phyloP scores from a whole-genome alignment of 2,113 vertebrate genomes.

The Pelecanoides urinatrix region DNA sequence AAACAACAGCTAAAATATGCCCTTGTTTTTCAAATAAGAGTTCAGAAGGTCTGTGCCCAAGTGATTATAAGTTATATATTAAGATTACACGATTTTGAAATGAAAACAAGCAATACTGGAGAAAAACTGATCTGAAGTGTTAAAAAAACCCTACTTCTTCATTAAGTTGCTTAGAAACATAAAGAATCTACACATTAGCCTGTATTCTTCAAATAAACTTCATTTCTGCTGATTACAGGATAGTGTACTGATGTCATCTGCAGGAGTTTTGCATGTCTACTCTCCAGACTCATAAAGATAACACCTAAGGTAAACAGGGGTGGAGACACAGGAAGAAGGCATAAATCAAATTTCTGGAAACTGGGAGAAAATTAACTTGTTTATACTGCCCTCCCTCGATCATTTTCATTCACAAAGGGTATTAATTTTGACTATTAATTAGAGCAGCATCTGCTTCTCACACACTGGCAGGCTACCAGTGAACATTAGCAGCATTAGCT shows the following conservation, averaged over 20 bases:
- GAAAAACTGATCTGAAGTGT: not conserved
- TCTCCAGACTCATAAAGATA: not conserved
- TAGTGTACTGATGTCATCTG: accelerated
- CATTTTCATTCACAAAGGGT: not conserved
- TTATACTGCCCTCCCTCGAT: not conserved
- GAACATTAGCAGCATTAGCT: not conserved
- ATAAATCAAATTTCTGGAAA: not conserved
- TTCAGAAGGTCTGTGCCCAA: not conserved
- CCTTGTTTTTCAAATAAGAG: not conserved
- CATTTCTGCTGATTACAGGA: not conserved
- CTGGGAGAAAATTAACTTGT: not conserved
- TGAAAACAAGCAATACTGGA: not conserved
- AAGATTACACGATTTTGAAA: not conserved
- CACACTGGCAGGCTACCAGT: not conserved
- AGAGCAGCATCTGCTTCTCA: not conserved
- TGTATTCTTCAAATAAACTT: not conserved
- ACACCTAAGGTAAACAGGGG: not conserved
- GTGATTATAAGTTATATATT: not conserved
- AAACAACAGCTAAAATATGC: not conserved
- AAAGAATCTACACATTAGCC: not conserved
- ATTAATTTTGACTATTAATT: conserved; percentile 2
- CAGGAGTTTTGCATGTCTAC: not conserved
- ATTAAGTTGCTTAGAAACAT: not conserved
- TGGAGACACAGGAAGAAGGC: not conserved
- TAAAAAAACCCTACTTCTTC: not conserved